These are phyloP conservation scores for Pteropus rufus DNA, from an alignment of 2,797 vertebrate species.

Conservation along the genomic window DNA sequence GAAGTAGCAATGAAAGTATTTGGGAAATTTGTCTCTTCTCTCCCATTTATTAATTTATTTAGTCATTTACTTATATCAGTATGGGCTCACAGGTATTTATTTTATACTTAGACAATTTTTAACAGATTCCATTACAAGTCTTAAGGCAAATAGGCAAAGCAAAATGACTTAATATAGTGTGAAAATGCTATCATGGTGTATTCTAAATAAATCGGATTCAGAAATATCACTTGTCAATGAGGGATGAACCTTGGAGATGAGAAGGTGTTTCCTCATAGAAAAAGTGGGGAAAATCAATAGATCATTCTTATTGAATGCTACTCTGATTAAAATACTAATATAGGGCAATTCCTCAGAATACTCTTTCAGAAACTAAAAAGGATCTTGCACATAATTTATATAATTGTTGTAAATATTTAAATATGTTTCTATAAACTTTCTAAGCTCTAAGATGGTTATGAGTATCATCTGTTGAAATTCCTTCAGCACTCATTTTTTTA, in stretches of 20 bases:
- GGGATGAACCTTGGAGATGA: neutral
- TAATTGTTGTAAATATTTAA: neutral
- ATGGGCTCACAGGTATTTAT: neutral
- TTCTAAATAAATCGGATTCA: neutral
- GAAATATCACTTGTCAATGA: neutral
- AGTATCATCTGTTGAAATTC: neutral
- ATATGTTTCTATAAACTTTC: neutral
- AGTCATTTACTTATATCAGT: neutral
- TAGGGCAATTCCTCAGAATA: neutral
- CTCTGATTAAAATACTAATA: neutral
- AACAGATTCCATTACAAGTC: neutral
- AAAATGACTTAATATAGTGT: neutral
- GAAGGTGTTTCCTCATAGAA: neutral
- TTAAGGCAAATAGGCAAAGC: neutral
- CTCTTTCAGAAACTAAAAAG: neutral
- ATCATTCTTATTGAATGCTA: neutral
- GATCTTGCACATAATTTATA: neutral
- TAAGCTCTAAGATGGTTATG: neutral
- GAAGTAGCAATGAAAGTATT: neutral
- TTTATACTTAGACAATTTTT: neutral
- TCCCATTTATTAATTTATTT: neutral
- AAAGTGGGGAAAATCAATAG: neutral
- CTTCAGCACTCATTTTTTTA: slow-evolving; percentile 35
- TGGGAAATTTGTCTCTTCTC: neutral
- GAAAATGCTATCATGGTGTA: neutral